Base-by-base conservation (phyloP, 2,113 vertebrate species). In the Tachysurus vachellii region DNA sequence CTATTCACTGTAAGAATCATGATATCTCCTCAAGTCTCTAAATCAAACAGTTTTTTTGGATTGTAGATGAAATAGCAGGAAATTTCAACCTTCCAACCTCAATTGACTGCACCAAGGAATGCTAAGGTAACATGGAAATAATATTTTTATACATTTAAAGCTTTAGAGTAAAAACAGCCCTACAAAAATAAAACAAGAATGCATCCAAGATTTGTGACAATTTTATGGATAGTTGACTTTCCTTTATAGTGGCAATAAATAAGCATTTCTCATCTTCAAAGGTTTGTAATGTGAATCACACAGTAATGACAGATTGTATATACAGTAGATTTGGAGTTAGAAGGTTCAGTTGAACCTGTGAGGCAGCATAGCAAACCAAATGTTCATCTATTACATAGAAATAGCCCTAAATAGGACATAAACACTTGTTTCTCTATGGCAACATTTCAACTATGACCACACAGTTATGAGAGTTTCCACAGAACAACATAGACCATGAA, bases 181-280 rank as follows among this genome's bases (percentile, higher is more conserved):
- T n/a, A 9, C 7, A 57, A 57, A 57, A 59, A 73, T 64, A 47
- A 68, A 13, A 84, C 73, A 85, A 14, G 50, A 86, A 59, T 44
- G 59, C 62, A 81, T 64, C 73, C 84, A 53, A 71, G 71, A 77
- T 11, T 71, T 66, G 8, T 59, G 75, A 76, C 77, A 59, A 81
- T 83, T 84, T 86, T 89, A 91, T 68, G 80, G 64, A 92, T 57
- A 90, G 68, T 56, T 87, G 82, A 81, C 44, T 77, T 64, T 81
- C 44, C 54, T 83, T 66, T 42, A 83, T 71, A 80, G 80, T 16
- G 87, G 86, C 84, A 91, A 93, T 93, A 93, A 91, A 92, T 90
- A 91, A 66, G 44, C 62, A 57, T 56, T 21, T 87, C 53, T 89
- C 81, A 53, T 16, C 5, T 13, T 44, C 26, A 64, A 88, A 84